Evolutionary conservation across 2,113 vertebrate genomes (phyloP).

Genomic region (Apteryx owenii): DNA sequence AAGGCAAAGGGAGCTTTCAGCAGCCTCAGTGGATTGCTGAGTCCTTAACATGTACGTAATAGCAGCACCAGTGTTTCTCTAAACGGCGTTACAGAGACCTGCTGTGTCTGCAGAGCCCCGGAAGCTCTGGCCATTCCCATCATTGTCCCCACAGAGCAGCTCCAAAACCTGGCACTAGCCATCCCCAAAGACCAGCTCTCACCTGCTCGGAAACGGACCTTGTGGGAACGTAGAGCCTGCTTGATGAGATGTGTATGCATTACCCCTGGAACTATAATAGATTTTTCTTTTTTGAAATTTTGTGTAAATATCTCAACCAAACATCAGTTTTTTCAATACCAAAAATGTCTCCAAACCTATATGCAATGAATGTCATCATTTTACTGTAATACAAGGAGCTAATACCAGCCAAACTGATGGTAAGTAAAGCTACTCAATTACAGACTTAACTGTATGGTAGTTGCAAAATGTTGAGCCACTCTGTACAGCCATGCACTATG

Average conservation of each 20-base stretch:
- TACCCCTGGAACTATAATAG: not conserved
- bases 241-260: not conserved
- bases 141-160: not conserved
- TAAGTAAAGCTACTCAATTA: not conserved
- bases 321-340: not conserved
- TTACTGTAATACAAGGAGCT: not conserved
- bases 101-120: not conserved
- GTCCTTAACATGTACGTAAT: accelerated
- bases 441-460: not conserved
- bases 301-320: not conserved
- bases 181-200: accelerated
- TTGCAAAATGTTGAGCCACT: not conserved
- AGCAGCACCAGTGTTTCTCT: not conserved
- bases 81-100: not conserved
- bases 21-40: not conserved
- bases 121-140: not conserved
- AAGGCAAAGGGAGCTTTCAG: not conserved
- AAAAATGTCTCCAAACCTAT: not conserved
- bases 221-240: not conserved
- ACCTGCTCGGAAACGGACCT: too few species aligned
- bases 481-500: not conserved
- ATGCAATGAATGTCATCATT: not conserved
- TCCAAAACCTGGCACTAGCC: not conserved
- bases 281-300: not conserved
- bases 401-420: not conserved